phyloP scores from a whole-genome alignment of 2,113 vertebrate genomes.

The Chaetops frenatus region DNA sequence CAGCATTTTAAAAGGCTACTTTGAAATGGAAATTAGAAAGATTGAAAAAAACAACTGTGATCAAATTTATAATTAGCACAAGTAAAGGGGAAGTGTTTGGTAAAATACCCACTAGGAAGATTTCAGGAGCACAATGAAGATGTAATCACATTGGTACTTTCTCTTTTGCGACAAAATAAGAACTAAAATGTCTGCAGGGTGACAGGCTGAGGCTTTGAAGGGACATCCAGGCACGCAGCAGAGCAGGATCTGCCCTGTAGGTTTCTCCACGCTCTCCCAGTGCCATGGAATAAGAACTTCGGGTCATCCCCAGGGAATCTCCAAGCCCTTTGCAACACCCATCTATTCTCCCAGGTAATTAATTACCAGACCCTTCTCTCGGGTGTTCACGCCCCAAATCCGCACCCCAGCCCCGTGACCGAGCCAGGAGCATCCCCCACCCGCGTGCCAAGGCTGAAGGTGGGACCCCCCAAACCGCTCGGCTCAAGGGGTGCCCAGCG shows the following conservation, averaged over 20 bases:
- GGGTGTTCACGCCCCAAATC: accelerated
- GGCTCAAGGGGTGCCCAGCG: accelerated
- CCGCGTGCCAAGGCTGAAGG: accelerated
- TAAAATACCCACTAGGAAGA: constrained; percentile 9
- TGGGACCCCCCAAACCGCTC: accelerated
- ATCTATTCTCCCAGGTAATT: neutral
- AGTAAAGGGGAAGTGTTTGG: neutral
- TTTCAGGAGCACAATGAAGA: neutral
- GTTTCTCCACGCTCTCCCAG: neutral
- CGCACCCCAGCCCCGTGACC: neutral
- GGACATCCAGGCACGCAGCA: neutral
- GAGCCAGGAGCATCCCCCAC: neutral
- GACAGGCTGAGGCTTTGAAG: neutral
- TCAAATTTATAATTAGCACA: constrained; percentile 5
- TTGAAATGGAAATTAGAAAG: constrained; percentile 54
- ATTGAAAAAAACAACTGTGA: neutral
- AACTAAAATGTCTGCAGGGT: neutral
- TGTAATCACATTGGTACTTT: neutral
- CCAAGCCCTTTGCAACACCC: neutral
- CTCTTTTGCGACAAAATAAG: neutral
- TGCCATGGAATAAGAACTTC: neutral
- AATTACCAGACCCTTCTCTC: neutral
- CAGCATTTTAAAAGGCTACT: constrained; percentile 28
- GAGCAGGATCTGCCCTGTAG: neutral
- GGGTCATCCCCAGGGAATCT: neutral